Conservation (phyloP, 2,113 vertebrate genomes). For the Tretioscincus oriximinensis region DNA sequence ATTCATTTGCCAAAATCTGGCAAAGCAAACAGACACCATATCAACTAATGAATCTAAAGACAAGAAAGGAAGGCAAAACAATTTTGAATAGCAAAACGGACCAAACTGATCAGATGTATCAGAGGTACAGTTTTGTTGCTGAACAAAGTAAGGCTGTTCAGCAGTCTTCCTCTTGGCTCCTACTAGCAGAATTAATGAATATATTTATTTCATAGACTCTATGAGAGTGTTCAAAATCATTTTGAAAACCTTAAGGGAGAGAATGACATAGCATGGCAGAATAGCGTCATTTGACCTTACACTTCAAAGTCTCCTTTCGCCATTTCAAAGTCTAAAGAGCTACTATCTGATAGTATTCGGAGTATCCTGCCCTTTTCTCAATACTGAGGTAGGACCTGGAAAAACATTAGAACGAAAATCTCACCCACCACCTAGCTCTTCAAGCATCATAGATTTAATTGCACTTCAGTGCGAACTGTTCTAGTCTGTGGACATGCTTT, state of each 20-base stretch:
- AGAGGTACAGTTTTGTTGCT: slow-evolving; percentile 16
- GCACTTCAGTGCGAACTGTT: slow-evolving; percentile 49
- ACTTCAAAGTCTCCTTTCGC: slow-evolving; percentile 7
- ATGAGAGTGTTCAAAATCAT: slow-evolving; percentile 12
- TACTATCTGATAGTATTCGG: background rate
- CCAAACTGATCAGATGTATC: slow-evolving; percentile 15
- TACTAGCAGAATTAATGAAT: slow-evolving; percentile 22
- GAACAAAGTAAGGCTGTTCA: slow-evolving; percentile 45
- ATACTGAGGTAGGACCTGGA: slow-evolving; percentile 21
- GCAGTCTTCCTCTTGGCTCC: background rate
- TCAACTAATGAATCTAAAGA: slow-evolving; percentile 44
- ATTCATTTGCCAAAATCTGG: slow-evolving; percentile 32
- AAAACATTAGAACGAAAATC: slow-evolving; percentile 44
- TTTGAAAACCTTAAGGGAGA: slow-evolving; percentile 23
- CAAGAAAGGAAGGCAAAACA: slow-evolving; percentile 32
- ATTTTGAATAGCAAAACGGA: slow-evolving; percentile 38
- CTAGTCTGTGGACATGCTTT: slow-evolving; percentile 33
- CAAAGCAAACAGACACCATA: slow-evolving; percentile 13
- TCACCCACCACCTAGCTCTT: background rate
- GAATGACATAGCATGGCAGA: slow-evolving; percentile 2
- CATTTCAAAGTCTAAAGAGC: slow-evolving; percentile 37
- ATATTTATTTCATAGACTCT: slow-evolving; percentile 20
- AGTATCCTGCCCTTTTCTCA: background rate
- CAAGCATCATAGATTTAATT: slow-evolving; percentile 37
- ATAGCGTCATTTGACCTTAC: slow-evolving; percentile 40